Percentiles rank a stretch among this genome's conserved stretches.
phyloP scores from a whole-genome alignment of 2,888 invertebrate genomes.

The Antitype chi region DNA sequence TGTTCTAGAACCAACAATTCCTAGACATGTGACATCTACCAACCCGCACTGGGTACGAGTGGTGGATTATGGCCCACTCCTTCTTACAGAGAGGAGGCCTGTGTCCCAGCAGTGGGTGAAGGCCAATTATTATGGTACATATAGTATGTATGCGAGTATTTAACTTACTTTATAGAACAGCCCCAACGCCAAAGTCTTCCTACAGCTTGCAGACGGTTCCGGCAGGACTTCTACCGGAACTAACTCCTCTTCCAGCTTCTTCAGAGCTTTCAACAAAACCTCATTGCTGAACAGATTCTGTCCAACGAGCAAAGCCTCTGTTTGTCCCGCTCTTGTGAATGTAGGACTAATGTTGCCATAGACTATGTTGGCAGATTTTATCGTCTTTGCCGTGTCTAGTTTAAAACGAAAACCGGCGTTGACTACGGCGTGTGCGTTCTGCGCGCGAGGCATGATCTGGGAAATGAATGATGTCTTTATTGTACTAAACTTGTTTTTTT shows the following conservation, averaged over 20 bases:
- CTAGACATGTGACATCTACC: too few species aligned
- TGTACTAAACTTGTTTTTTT: too few species aligned
- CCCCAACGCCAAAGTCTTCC: conserved; percentile 93
- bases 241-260: conserved; percentile 90
- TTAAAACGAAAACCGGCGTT: conserved; percentile 94
- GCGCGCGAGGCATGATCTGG: conserved; percentile 94
- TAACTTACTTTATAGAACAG: conserved; percentile 94
- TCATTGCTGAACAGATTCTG: conserved; percentile 82
- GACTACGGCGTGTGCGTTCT: conserved; percentile 94
- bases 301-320: conserved; percentile 88
- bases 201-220: conserved; percentile 92
- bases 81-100: too few species aligned
- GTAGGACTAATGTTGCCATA: conserved; percentile 92
- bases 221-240: conserved; percentile 92
- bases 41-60: background rate
- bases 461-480: conserved; percentile 51
- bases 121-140: too few species aligned
- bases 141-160: background rate
- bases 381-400: conserved; percentile 82
- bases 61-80: too few species aligned
- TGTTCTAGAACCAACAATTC: too few species aligned
- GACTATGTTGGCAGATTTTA: conserved; percentile 90
- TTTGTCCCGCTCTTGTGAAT: conserved; percentile 90
- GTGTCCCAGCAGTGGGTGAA: too few species aligned
- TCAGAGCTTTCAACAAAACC: conserved; percentile 87